phyloP scores from a whole-genome alignment of 2,888 invertebrate genomes.

The Pediacus dermestoides region DNA sequence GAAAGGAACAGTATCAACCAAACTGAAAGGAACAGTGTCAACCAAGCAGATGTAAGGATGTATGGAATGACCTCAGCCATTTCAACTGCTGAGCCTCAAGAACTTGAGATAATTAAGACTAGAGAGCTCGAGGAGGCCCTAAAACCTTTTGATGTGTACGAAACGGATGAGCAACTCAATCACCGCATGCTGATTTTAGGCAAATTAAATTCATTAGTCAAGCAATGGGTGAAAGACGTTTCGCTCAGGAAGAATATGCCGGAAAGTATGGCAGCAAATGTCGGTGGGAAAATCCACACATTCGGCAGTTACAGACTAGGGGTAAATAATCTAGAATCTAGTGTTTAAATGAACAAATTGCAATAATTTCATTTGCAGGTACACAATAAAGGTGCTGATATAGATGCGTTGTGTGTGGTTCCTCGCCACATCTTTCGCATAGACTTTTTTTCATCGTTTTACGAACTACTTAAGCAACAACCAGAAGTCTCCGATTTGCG shows the following conservation, averaged over 20 bases:
- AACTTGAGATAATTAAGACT: constrained; percentile 71
- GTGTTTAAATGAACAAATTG: background rate
- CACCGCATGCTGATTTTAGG: constrained; percentile 83
- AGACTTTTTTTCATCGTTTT: constrained; percentile 96
- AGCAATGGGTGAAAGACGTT: constrained; percentile 90
- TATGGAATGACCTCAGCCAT: constrained; percentile 96
- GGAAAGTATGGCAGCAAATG: constrained; percentile 79
- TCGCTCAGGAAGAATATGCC: constrained; percentile 91
- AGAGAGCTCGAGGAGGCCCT: constrained; percentile 74
- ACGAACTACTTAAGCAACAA: constrained; percentile 82
- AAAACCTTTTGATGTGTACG: constrained; percentile 83
- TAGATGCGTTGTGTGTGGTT: constrained; percentile 96
- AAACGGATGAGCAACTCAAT: constrained; percentile 84
- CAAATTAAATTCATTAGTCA: constrained; percentile 85
- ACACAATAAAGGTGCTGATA: constrained; percentile 97
- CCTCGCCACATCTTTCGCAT: constrained; percentile 90
- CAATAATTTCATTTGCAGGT: constrained; percentile 52
- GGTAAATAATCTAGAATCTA: constrained; percentile 51
- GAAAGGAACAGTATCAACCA: no score
- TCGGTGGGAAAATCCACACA: constrained; percentile 98
- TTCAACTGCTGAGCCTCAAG: constrained; percentile 80
- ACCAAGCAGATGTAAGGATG: constrained; percentile 29
- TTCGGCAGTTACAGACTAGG: constrained; percentile 96
- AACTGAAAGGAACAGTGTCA: constrained; percentile 41
- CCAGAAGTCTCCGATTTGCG: constrained; percentile 80